Evolutionary conservation across 1,140 invertebrate species (phyloP).

Genomic region (Palaemon carinicauda): DNA sequence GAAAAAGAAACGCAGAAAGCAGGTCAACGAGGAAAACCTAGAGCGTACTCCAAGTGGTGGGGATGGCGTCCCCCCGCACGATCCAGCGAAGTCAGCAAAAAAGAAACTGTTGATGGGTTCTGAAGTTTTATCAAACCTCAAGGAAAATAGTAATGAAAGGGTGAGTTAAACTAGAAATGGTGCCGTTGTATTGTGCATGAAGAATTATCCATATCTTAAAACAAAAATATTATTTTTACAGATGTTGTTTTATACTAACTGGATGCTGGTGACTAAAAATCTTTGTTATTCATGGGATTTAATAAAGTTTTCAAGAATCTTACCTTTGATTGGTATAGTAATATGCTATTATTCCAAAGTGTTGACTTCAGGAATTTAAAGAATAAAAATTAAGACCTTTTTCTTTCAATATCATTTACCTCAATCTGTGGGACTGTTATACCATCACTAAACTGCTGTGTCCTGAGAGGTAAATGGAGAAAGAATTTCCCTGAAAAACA

Average conservation of each 20-base stretch:
- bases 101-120: constrained; percentile 35
- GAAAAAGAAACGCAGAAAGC: not conserved
- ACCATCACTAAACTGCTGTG: too few species aligned
- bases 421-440: too few species aligned
- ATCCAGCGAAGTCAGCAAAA: constrained; percentile 21
- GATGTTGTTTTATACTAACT: not conserved
- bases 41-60: not conserved
- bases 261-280: not conserved
- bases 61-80: not conserved
- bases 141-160: not conserved
- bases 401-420: too few species aligned
- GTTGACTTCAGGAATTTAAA: too few species aligned
- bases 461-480: too few species aligned
- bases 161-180: not conserved
- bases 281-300: not conserved
- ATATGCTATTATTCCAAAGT: too few species aligned
- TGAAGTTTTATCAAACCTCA: not conserved
- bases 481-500: too few species aligned
- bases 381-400: too few species aligned
- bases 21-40: not conserved
- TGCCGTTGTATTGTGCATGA: not conserved
- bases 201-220: not conserved
- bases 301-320: too few species aligned
- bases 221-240: not conserved
- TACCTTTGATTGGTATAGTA: too few species aligned